Evolutionary conservation across 2,797 vertebrate genomes (phyloP).

Genomic region (Jordanella pulchra): DNA sequence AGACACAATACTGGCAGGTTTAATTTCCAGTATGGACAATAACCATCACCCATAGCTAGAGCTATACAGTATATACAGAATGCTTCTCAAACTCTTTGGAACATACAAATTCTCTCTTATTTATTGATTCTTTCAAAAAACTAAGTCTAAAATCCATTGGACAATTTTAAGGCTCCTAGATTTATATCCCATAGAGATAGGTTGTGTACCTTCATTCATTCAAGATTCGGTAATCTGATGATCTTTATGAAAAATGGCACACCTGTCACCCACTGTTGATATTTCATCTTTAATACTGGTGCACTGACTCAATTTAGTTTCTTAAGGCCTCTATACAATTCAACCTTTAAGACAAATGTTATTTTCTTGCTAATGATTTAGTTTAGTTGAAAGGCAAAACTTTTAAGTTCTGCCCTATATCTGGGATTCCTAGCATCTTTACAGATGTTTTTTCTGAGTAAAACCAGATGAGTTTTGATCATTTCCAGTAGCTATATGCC

Average conservation of each 20-base stretch:
- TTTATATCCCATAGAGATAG: neutral
- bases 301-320: neutral
- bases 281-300: neutral
- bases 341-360: conserved; percentile 18
- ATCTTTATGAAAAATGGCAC: neutral
- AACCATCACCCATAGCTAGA: neutral
- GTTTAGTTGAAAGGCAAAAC: conserved; percentile 21
- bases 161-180: conserved; percentile 26
- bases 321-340: conserved; percentile 8
- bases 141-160: conserved; percentile 25
- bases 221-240: no score
- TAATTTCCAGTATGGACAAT: neutral
- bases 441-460: conserved; percentile 68
- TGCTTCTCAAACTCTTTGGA: neutral
- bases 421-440: conserved; percentile 64
- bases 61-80: neutral
- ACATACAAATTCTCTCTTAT: neutral
- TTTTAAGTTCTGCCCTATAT: conserved; percentile 47
- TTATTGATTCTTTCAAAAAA: conserved; percentile 15
- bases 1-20: neutral
- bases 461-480: conserved; percentile 66
- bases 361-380: conserved; percentile 28
- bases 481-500: conserved; percentile 56
- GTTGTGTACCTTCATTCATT: neutral
- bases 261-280: neutral